Evolutionary conservation across 1,140 invertebrate species (phyloP), one percentile per base, ranked within the genome.

Genomic region (Elymnias hypermnestra): DNA sequence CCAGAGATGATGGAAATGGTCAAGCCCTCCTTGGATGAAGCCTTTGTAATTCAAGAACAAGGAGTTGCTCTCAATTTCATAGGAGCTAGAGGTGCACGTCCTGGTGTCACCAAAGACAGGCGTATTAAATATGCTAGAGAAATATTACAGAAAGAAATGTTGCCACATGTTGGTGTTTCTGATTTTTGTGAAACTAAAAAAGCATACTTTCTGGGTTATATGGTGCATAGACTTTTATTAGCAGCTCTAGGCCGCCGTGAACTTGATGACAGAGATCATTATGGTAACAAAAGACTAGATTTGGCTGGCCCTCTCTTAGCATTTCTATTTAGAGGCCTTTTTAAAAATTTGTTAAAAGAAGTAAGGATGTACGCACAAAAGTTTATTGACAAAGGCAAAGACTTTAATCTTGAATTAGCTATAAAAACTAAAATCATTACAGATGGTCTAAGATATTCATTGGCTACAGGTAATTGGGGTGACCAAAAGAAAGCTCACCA

Each of bases 1-100:
- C 97, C 96, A 14, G 98, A 99, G 89, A 99, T 99, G 97, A 99
- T 99, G 97, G 98, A 99, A 90, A 99, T 99, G 97, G 97, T 95
- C 0, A 99, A 99, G 84, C 98, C 98, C 2, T 99, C 97, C 0
- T 86, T 99, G 29, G 98, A 99, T 87, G 98, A 99, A 89, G 98
- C 98, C 31, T 99, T 99, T 87, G 98, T 99, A 0, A 98, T 99
- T 68, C 97, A 99, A 88, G 98, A 99, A 83, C 98, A 99, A 82
- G 97, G 97, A 88, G 96, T 99, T 2, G 98, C 98, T 8, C 84
- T 99, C 7, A 99, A 99, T 84, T 99, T 99, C 59, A 99, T 99
- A 71, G 98, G 98, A 53, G 91, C 96, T 2, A 91, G 98, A 86
- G 98, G 98, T 50, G 98, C 97, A 14, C 89, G 94, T 43, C 97